Percentiles rank a stretch among this genome's conserved stretches.
Evolutionary conservation across 2,888 invertebrate species (phyloP).

Genomic region (Stegophylla sp.): DNA sequence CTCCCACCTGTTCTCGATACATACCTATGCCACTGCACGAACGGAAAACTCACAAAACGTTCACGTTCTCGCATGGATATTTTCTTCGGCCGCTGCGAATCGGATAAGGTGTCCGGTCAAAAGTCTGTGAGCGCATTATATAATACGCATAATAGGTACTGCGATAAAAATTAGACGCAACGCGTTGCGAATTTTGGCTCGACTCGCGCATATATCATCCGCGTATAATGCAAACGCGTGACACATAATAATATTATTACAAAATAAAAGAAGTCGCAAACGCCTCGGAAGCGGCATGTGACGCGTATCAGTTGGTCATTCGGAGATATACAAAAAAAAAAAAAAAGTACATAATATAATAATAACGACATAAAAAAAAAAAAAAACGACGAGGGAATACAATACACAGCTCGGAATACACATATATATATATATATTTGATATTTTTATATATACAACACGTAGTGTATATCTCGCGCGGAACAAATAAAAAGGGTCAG

Average conservation of each 20-base stretch:
- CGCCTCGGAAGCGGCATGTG: not conserved
- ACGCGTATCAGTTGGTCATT: slow-evolving; percentile 29
- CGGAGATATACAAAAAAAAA: not conserved
- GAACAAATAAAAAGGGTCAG: slow-evolving; percentile 49
- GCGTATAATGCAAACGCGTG: too few relatives aligned
- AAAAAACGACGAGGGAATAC: not conserved
- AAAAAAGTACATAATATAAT: slow-evolving; percentile 9
- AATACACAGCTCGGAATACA: not conserved
- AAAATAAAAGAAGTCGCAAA: slow-evolving; percentile 14
- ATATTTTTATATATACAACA: not conserved
- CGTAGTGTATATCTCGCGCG: not conserved
- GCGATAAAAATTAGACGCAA: slow-evolving; percentile 19
- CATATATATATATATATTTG: not conserved
- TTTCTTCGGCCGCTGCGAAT: too few relatives aligned
- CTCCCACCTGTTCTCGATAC: too few relatives aligned
- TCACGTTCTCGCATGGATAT: too few relatives aligned
- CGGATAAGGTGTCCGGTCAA: too few relatives aligned
- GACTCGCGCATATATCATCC: too few relatives aligned
- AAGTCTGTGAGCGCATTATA: too few relatives aligned
- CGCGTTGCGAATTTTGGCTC: too few relatives aligned
- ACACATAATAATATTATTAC: not conserved
- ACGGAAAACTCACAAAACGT: too few relatives aligned
- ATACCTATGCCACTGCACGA: too few relatives aligned
- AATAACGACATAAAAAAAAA: slow-evolving; percentile 3
- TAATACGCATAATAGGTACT: too few relatives aligned